Conservation (phyloP, 2,888 invertebrate species). For the Zaprionus obscuricornis region DNA sequence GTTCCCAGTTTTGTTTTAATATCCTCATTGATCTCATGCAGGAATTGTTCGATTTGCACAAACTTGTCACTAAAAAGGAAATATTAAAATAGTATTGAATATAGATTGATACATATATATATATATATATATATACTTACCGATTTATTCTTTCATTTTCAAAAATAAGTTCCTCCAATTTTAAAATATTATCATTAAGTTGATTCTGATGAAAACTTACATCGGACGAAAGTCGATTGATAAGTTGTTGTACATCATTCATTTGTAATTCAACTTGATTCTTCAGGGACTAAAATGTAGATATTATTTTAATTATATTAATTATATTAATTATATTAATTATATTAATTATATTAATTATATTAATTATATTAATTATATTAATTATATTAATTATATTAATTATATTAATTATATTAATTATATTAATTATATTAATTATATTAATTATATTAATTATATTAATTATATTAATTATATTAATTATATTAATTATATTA, state of each 20-base stretch:
- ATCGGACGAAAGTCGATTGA: constrained; percentile 75
- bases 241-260: constrained; percentile 71
- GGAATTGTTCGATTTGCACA: constrained; percentile 73
- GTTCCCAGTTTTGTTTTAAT: constrained; percentile 75
- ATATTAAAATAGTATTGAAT: background rate
- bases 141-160: constrained; percentile 71
- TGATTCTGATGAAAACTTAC: constrained; percentile 76
- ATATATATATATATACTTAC: constrained; percentile 54
- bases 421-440: too few relatives aligned
- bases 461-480: too few relatives aligned
- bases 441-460: too few relatives aligned
- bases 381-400: too few relatives aligned
- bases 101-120: background rate
- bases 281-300: constrained; percentile 65
- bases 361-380: too few relatives aligned
- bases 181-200: constrained; percentile 80
- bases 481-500: too few relatives aligned
- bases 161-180: constrained; percentile 78
- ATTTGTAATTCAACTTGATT: constrained; percentile 72
- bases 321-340: too few relatives aligned
- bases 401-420: too few relatives aligned
- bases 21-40: constrained; percentile 77
- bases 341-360: too few relatives aligned
- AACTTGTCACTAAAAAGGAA: constrained; percentile 70
- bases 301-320: background rate